A percentile compares a stretch with the other conserved stretches of the same genome.
phyloP scores from a whole-genome alignment of 2,113 vertebrate genomes.

The Chionomys nivalis region DNA sequence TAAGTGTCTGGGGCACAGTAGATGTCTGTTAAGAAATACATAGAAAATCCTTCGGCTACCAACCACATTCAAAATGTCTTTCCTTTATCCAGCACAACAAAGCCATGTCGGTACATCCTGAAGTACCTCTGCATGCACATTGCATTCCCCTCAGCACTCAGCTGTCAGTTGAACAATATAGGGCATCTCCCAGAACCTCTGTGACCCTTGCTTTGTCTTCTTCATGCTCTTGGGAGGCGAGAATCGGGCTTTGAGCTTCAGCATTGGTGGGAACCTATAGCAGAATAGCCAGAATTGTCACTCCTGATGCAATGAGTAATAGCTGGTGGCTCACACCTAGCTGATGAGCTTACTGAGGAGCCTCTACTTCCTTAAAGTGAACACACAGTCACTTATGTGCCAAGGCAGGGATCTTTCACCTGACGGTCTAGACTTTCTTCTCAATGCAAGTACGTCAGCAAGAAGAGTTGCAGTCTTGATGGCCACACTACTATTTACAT shows the following conservation, averaged over 20 bases:
- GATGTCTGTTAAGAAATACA: neutral
- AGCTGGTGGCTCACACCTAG: slow-evolving; percentile 62
- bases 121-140: neutral
- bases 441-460: slow-evolving; percentile 33
- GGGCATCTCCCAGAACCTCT: slow-evolving; percentile 49
- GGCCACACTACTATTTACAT: slow-evolving; percentile 39
- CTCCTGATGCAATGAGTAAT: slow-evolving; percentile 76
- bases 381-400: slow-evolving; percentile 62
- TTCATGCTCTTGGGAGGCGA: slow-evolving; percentile 50
- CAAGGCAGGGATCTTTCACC: slow-evolving; percentile 23
- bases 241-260: slow-evolving; percentile 53
- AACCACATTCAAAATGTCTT: neutral
- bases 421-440: slow-evolving; percentile 55
- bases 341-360: slow-evolving; percentile 60
- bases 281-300: slow-evolving; percentile 76
- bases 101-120: neutral
- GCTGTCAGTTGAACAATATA: neutral
- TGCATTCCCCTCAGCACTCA: neutral
- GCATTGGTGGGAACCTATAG: slow-evolving; percentile 74
- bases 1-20: neutral
- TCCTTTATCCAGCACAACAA: neutral
- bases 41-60: neutral
- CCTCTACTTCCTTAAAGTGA: slow-evolving; percentile 72
- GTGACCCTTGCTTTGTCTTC: slow-evolving; percentile 50
- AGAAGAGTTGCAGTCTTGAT: neutral